Percentiles rank a stretch among this genome's conserved stretches.
Evolutionary conservation across 2,888 invertebrate genomes (phyloP).

Genomic region (Elysia crispata): DNA sequence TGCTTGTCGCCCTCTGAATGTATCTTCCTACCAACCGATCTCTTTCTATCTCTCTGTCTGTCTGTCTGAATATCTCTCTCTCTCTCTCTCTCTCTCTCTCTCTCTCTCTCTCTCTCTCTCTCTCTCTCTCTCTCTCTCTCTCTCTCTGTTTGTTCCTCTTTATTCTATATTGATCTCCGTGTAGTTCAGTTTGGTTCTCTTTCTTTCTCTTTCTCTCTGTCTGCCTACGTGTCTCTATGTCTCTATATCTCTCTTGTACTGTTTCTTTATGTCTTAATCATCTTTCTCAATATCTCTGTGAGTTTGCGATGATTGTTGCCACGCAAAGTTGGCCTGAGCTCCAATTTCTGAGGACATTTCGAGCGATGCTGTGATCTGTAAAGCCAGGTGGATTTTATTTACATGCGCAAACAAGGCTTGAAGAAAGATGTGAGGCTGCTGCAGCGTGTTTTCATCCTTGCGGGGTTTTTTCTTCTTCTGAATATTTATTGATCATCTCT

Average conservation of each 20-base stretch:
- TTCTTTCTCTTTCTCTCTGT: conserved; percentile 17
- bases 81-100: not conserved
- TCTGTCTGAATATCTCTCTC: not conserved
- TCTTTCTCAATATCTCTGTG: not conserved
- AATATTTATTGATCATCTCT: too few relatives aligned
- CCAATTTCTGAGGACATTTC: too few relatives aligned
- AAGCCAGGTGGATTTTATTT: too few relatives aligned
- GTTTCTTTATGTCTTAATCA: conserved; percentile 12
- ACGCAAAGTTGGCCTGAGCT: too few relatives aligned
- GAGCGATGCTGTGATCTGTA: too few relatives aligned
- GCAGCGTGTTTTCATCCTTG: too few relatives aligned
- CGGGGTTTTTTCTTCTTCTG: too few relatives aligned
- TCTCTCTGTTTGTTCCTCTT: conserved; percentile 9
- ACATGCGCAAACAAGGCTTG: too few relatives aligned
- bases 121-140: conserved; percentile 13
- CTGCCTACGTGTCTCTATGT: not conserved
- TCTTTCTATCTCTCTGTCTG: too few relatives aligned
- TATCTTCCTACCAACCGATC: not conserved
- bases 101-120: not conserved
- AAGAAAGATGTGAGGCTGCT: too few relatives aligned
- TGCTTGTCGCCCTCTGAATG: not conserved
- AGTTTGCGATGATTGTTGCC: too few relatives aligned
- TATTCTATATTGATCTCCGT: not conserved
- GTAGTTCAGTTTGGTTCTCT: not conserved
- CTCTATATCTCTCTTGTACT: conserved; percentile 24